A percentile compares a stretch with the other conserved stretches of the same genome.
phyloP scores from a whole-genome alignment of 2,113 vertebrate genomes.

The Hippoglossus stenolepis region DNA sequence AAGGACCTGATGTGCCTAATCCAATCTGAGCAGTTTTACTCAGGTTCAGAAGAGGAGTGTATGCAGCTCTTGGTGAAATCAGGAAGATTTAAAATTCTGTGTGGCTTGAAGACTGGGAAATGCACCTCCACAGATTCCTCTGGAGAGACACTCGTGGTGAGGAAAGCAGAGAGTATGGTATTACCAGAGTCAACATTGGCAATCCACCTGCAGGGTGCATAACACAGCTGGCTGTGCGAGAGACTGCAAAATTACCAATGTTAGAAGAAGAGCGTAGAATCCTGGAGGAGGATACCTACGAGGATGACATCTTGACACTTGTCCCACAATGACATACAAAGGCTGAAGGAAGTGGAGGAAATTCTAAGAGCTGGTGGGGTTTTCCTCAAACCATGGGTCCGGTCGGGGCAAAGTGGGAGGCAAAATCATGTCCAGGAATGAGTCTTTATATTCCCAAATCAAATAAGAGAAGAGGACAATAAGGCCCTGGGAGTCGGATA shows the following conservation, averaged over 20 bases:
- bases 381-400: constrained; percentile 29
- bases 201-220: not conserved
- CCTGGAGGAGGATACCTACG: constrained; percentile 31
- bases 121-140: constrained; percentile 45
- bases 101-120: constrained; percentile 20
- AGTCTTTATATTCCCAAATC: not conserved
- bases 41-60: constrained; percentile 1
- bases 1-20: too few relatives aligned
- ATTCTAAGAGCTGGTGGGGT: constrained; percentile 42
- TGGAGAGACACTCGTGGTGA: constrained; percentile 9
- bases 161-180: not conserved
- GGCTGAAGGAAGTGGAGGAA: constrained; percentile 11
- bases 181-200: constrained; percentile 9
- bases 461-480: not conserved
- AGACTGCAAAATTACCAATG: not conserved
- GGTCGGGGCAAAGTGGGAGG: not conserved
- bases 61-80: constrained; percentile 10
- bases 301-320: constrained; percentile 31
- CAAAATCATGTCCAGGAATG: not conserved
- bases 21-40: not conserved
- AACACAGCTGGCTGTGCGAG: constrained; percentile 3
- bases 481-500: not conserved
- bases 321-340: constrained; percentile 14
- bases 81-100: constrained; percentile 48
- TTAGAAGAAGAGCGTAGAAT: constrained; percentile 28